A percentile compares a stretch with the other conserved stretches of the same genome.
Conservation (phyloP, 2,888 invertebrate genomes). For the Andrena marginata region DNA sequence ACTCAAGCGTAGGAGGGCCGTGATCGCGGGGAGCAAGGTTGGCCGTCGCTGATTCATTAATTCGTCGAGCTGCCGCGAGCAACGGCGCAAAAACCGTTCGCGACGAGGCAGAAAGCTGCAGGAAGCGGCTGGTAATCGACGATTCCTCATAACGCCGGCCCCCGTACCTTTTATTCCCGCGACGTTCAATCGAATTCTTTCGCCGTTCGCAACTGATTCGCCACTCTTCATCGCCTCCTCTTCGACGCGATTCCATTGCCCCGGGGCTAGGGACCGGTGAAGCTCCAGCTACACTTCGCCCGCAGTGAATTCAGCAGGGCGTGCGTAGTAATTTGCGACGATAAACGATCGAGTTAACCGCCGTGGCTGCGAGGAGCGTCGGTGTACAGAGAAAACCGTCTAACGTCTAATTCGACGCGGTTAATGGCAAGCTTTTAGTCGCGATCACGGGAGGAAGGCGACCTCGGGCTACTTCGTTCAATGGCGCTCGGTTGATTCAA, state of each 20-base stretch:
- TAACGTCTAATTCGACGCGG: slow-evolving; percentile 24
- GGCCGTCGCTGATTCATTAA: slow-evolving; percentile 56
- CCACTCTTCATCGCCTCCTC: not conserved
- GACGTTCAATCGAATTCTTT: slow-evolving; percentile 12
- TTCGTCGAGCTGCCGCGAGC: slow-evolving; percentile 42
- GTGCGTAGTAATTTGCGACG: not conserved
- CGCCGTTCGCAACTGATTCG: too few relatives aligned
- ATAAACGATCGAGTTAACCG: slow-evolving; percentile 21
- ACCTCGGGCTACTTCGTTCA: slow-evolving; percentile 49
- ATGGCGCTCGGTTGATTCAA: slow-evolving; percentile 47
- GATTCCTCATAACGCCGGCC: slow-evolving; percentile 49
- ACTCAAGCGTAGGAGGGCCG: slow-evolving; percentile 31
- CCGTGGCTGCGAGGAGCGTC: not conserved
- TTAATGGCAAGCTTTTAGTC: slow-evolving; percentile 35
- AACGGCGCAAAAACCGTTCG: slow-evolving; percentile 18
- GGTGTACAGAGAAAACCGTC: not conserved
- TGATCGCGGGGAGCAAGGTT: slow-evolving; percentile 34
- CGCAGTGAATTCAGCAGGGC: not conserved
- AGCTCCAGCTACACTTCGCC: not conserved
- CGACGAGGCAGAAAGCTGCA: slow-evolving; percentile 30
- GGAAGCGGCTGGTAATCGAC: slow-evolving; percentile 48
- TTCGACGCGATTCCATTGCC: too few relatives aligned
- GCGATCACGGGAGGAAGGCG: slow-evolving; percentile 35
- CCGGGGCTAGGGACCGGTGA: not conserved
- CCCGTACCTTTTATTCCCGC: slow-evolving; percentile 39